phyloP scores from a whole-genome alignment of 2,113 vertebrate species.

The Boulengeromyrus knoepffleri region DNA sequence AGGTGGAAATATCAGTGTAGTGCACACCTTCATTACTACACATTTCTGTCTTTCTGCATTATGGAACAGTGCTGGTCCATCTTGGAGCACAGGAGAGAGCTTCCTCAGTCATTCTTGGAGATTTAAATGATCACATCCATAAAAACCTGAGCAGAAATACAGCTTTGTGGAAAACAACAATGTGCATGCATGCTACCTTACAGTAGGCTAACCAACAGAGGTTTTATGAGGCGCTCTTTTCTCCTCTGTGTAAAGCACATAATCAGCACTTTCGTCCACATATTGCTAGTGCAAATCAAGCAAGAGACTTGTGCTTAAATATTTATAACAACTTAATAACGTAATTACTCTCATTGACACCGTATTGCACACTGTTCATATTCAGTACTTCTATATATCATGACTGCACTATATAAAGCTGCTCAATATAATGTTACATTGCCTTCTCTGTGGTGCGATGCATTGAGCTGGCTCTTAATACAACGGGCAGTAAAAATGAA shows the following conservation, averaged over 20 bases:
- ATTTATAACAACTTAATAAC: slow-evolving; percentile 61
- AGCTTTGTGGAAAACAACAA: slow-evolving; percentile 29
- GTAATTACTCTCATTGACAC: slow-evolving; percentile 53
- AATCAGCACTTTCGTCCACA: slow-evolving; percentile 26
- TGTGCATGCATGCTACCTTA: slow-evolving; percentile 15
- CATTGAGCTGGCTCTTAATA: not conserved
- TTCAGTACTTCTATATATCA: slow-evolving; percentile 34
- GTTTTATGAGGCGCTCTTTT: slow-evolving; percentile 24
- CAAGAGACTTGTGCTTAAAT: slow-evolving; percentile 50
- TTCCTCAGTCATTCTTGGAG: not conserved
- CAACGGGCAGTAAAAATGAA: not conserved
- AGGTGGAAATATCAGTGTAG: not conserved
- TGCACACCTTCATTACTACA: not conserved
- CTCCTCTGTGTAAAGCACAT: slow-evolving; percentile 36
- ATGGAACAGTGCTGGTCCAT: not conserved
- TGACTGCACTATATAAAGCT: slow-evolving; percentile 17
- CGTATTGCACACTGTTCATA: slow-evolving; percentile 48
- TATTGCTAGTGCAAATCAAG: slow-evolving; percentile 61
- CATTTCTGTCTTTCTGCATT: not conserved
- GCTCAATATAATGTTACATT: not conserved
- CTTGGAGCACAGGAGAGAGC: not conserved
- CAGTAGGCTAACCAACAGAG: slow-evolving; percentile 12
- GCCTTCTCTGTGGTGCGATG: not conserved
- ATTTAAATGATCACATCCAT: slow-evolving; percentile 24
- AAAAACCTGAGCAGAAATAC: slow-evolving; percentile 29